phyloP scores from a whole-genome alignment of 2,888 invertebrate species.

The Ormyrus pomaceus region DNA sequence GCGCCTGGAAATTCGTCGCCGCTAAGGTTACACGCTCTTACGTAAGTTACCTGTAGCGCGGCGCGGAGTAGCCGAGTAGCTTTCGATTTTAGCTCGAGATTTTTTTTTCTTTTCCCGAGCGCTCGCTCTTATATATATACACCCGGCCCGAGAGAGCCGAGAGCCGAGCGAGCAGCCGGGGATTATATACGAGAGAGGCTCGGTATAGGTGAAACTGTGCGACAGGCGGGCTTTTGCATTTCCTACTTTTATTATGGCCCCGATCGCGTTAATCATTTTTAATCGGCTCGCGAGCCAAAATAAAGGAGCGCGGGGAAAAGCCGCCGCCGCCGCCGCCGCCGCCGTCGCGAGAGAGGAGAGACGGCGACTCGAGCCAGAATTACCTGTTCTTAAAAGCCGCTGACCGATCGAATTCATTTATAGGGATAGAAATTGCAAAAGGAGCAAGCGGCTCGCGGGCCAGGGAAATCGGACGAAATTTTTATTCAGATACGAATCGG shows the following conservation, averaged over 20 bases:
- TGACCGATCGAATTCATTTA: constrained; percentile 22
- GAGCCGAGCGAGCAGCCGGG: not conserved
- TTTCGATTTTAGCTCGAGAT: constrained; percentile 52
- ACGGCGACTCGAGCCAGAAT: constrained; percentile 40
- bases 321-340: not conserved
- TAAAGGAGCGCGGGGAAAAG: constrained; percentile 39
- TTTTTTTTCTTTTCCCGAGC: not conserved
- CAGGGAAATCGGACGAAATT: constrained; percentile 5
- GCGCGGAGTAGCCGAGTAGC: constrained; percentile 15
- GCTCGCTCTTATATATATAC: not conserved
- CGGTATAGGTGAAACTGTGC: constrained; percentile 33
- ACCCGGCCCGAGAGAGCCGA: not conserved
- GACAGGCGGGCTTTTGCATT: constrained; percentile 46
- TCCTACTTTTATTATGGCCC: constrained; percentile 47
- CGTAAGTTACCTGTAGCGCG: constrained; percentile 26
- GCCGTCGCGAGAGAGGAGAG: not conserved
- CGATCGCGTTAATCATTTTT: constrained; percentile 49
- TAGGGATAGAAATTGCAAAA: not conserved
- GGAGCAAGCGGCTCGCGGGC: not conserved
- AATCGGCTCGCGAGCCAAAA: constrained; percentile 27
- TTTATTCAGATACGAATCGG: constrained; percentile 12
- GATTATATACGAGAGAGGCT: no score
- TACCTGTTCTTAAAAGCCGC: constrained; percentile 38
- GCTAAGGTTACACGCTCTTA: constrained; percentile 24
- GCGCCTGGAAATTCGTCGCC: constrained; percentile 19